Base-by-base conservation (phyloP, 1,140 invertebrate genomes). In the Tetramorium simillimum region DNA sequence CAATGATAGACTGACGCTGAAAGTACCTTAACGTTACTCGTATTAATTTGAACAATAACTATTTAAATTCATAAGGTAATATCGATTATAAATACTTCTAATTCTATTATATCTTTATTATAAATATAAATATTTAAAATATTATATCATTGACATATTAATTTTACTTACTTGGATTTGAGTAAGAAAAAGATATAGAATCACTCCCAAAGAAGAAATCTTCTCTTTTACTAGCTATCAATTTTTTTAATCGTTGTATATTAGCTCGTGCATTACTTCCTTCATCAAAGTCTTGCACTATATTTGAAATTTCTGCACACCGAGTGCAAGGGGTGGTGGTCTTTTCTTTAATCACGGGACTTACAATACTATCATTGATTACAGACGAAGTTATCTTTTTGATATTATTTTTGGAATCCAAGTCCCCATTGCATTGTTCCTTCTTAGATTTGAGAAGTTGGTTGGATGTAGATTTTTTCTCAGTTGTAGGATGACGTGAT, bases 211-310 rank as follows among this genome's bases (percentile, higher is more conserved):
- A 89, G 24, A 94, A 94, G 51, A 94, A 94, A n/a, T 85, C 76
- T 81, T 93, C 81, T 28, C 93, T 87, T 75, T 65, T 90, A 51
- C 67, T 87, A 0, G 93, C 93, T 51, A 93, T 60, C 3, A 58
- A 4, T 84, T 93, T 87, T 73, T 92, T 93, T 5, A 94, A 18
- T 85, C 89, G 92, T 81, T 91, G 90, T n/a, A 93, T 87, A 46
- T 88, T 89, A 3, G 87, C 51, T 40, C 89, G 82, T 1, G 93
- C 82, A n/a, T 92, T 87, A 58, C 69, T 89, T 33, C 90, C 82
- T 3, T 91, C 88, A 10, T 89, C 88, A 4, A 81, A 70, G 2
- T 84, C 37, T 46, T 75, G 40, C 40, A 75, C 56, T 10, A 73
- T 60, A 37, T 75, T 49, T 12, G 49, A 49, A 75, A 75, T 60